phyloP scores from a whole-genome alignment of 2,113 vertebrate genomes.

The Sinocyclocheilus anophthalmus region DNA sequence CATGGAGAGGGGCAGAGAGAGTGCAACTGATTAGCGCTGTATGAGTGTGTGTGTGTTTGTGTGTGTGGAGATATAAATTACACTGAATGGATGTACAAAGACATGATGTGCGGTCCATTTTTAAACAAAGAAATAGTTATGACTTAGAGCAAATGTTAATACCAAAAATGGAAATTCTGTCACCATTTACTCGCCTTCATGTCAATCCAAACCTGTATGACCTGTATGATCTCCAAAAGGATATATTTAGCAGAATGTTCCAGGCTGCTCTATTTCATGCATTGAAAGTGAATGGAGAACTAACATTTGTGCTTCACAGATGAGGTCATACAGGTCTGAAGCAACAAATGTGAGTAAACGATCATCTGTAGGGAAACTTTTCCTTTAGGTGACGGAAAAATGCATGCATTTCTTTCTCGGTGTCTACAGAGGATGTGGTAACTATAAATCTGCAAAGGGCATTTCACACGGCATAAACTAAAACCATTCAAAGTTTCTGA shows the following conservation, averaged over 20 bases:
- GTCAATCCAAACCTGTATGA: background rate
- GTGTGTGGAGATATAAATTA: background rate
- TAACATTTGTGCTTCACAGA: background rate
- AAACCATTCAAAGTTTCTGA: conserved; percentile 18
- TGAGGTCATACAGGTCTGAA: background rate
- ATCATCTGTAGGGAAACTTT: background rate
- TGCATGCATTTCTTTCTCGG: background rate
- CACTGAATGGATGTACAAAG: background rate
- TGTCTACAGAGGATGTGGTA: conserved; percentile 22
- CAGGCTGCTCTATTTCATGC: background rate
- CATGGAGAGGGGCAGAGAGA: conserved; percentile 23
- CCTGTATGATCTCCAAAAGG: background rate
- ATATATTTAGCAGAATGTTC: background rate
- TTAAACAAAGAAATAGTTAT: background rate
- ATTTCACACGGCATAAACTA: conserved; percentile 25
- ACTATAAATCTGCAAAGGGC: conserved; percentile 22
- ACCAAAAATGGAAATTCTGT: background rate
- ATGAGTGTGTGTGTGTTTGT: conserved; percentile 1
- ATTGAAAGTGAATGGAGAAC: background rate
- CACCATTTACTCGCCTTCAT: background rate
- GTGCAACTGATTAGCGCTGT: background rate
- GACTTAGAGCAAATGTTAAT: background rate
- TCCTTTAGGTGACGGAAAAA: background rate
- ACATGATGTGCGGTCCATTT: background rate
- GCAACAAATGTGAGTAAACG: background rate